Percentiles rank a stretch among this genome's conserved stretches.
Evolutionary conservation across 1,140 invertebrate genomes (phyloP).

Genomic region (Drosophila bocki): DNA sequence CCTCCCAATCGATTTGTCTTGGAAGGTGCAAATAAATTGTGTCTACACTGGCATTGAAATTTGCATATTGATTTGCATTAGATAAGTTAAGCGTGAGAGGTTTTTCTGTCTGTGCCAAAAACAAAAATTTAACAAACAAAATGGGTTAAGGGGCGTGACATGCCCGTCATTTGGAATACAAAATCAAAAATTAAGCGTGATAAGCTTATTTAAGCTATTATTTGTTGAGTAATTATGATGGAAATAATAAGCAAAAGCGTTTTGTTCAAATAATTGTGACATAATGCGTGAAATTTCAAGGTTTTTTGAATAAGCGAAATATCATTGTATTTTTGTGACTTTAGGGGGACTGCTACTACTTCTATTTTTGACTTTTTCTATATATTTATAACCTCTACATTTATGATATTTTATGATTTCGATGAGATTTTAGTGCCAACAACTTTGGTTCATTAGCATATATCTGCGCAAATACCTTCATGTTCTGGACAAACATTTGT

Average conservation of each 20-base stretch:
- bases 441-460: conserved; percentile 40
- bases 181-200: conserved; percentile 46
- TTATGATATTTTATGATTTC: conserved; percentile 4
- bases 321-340: background rate
- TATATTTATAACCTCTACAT: background rate
- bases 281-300: conserved; percentile 31
- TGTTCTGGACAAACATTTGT: conserved; percentile 49
- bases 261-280: conserved; percentile 16
- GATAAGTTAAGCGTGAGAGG: conserved; percentile 51
- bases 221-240: conserved; percentile 37
- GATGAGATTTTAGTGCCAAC: background rate
- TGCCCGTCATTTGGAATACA: conserved; percentile 30
- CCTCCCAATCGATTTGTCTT: conserved; percentile 51
- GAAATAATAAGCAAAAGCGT: conserved; percentile 18
- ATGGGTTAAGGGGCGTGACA: conserved; percentile 45
- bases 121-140: conserved; percentile 18
- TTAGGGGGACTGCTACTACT: too few relatives aligned
- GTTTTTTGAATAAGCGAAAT: background rate
- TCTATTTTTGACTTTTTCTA: background rate
- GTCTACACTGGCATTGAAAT: conserved; percentile 68
- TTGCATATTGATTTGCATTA: conserved; percentile 69
- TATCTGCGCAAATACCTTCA: conserved; percentile 11
- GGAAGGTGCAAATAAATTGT: conserved; percentile 45
- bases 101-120: conserved; percentile 15
- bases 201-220: conserved; percentile 38